Evolutionary conservation across 2,888 invertebrate species (phyloP), one percentile per base, ranked within the genome.

Genomic region (Brachycybe producta): DNA sequence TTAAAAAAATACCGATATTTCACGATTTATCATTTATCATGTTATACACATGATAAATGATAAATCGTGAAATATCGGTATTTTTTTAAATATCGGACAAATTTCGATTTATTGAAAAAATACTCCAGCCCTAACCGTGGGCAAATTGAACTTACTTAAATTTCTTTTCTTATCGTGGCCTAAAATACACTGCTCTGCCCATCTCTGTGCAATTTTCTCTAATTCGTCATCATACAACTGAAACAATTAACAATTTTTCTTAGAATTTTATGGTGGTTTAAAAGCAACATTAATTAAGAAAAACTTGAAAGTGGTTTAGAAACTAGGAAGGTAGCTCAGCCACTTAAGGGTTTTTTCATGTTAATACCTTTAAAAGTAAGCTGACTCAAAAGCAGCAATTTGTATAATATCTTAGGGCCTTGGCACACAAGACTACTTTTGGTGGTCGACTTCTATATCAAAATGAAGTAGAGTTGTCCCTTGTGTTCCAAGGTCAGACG

Each of bases 181-280:
- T 57, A 63, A 64, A 47, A 62, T 61, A 53, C 65, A 65, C 24
- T 60, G 60, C 53, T 65, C 59, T 5, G 65, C 65, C 57, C 65
- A 64, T 26, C 62, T 55, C 55, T 65, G 65, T 5, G 65, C 65
- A 27, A 61, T 58, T 8, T 57, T 57, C 2, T 65, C 64, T 45
- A 65, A 48, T 48, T 64, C 61, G 13, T 62, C 59, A 24, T 61
- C 61, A 64, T 64, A 65, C 19, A 24, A 42, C 52, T 52, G 21
- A 32, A 24, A 27, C 13, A 26, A 19, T 5, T 23, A 15, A 40
- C 3, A 35, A 5, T 5, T 40, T 19, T 40, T 4, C n/a, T 21
- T 19, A 40, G 5, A 7, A 15, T 40, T 40, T 15, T 19, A 3
- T 40, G 5, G 3, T 21, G 5, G 15, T 21, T 40, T 40, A 24